These are phyloP conservation scores for Ondatra zibethicus DNA, from an alignment of 2,113 vertebrate genomes.

Conservation along the genomic window DNA sequence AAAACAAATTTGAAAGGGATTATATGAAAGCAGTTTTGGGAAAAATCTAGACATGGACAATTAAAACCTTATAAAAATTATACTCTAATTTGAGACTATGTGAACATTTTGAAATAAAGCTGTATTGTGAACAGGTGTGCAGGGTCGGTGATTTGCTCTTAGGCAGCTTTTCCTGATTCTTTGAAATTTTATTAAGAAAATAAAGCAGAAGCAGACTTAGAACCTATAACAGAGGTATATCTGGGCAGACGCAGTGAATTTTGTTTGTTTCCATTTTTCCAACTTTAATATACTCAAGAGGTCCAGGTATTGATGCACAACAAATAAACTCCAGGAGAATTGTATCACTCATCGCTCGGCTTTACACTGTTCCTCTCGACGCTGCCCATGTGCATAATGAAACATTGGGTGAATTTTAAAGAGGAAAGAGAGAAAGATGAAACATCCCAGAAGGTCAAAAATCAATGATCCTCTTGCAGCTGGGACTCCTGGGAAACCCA, in stretches of 20 bases:
- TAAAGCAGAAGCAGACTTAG: not conserved
- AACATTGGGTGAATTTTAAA: constrained; percentile 67
- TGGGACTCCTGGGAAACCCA: constrained; percentile 83
- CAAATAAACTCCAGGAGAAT: constrained; percentile 64
- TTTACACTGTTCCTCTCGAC: constrained; percentile 68
- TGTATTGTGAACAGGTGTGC: not conserved
- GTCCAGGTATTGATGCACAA: not conserved
- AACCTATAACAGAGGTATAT: not conserved
- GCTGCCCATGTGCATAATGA: constrained; percentile 85
- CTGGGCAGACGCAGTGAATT: constrained; percentile 9
- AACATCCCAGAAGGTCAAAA: constrained; percentile 87
- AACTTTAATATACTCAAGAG: not conserved
- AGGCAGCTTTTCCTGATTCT: constrained; percentile 9
- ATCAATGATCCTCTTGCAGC: constrained; percentile 87
- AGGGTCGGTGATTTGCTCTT: not conserved
- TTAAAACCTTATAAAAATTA: constrained; percentile 60
- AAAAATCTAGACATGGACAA: not conserved
- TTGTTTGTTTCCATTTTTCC: constrained; percentile 59
- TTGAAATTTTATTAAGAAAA: constrained; percentile 6
- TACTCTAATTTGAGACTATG: not conserved
- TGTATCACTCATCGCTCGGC: constrained; percentile 70
- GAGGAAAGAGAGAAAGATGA: constrained; percentile 79
- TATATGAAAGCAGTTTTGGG: constrained; percentile 30
- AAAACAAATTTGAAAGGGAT: constrained; percentile 47
- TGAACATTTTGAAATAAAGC: constrained; percentile 32